Evolutionary conservation across 37 sponge, comb jelly and placozoan genomes (phyloP).

Genomic region (Halisarca cf. caerulea): DNA sequence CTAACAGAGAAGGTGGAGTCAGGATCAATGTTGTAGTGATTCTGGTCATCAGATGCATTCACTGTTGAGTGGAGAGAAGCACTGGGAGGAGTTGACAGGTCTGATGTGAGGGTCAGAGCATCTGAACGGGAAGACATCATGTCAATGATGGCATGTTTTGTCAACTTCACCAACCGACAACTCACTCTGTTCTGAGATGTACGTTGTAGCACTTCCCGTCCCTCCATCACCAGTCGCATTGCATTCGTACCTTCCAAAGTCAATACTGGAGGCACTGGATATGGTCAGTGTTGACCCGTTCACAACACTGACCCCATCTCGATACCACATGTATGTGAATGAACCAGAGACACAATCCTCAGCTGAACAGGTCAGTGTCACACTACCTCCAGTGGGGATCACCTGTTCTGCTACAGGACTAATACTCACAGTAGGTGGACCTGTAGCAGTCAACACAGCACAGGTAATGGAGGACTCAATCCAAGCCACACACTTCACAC

Average conservation of each 20-base stretch:
- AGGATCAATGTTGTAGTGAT: constrained; percentile 17
- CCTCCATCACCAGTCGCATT: constrained; percentile 14
- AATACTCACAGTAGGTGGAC: neutral
- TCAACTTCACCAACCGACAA: neutral
- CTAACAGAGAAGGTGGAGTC: neutral
- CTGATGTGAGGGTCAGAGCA: neutral
- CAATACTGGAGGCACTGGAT: neutral
- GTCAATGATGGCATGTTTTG: no score
- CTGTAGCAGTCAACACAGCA: neutral
- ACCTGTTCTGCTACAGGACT: neutral
- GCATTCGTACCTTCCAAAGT: constrained; percentile 31
- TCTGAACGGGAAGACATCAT: neutral
- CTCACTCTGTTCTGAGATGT: neutral
- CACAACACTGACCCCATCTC: neutral
- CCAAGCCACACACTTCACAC: no score
- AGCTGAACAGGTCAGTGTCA: neutral
- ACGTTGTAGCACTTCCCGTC: neutral
- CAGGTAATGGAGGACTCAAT: no score
- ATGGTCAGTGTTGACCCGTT: neutral
- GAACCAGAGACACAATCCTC: neutral
- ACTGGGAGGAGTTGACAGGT: constrained; percentile 16
- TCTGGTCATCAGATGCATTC: neutral
- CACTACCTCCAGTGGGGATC: neutral
- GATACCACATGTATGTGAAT: neutral
- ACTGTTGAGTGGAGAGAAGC: constrained; percentile 11